A percentile compares a stretch with the other conserved stretches of the same genome.
Conservation (phyloP, 2,888 invertebrate species). For the Laspeyria flexula region DNA sequence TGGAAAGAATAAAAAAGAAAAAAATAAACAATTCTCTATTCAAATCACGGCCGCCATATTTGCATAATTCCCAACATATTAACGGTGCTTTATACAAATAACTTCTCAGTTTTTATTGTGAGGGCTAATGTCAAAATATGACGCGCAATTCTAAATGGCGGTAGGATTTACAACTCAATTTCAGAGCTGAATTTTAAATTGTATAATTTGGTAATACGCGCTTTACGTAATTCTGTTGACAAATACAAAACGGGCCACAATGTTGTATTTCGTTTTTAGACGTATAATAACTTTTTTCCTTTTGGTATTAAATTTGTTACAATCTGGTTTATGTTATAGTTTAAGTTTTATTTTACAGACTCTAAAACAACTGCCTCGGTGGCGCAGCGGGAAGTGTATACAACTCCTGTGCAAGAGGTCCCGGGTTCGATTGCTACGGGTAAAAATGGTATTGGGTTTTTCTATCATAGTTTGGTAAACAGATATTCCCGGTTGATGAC, state of each 20-base stretch:
- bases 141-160: constrained; percentile 15
- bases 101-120: constrained; percentile 38
- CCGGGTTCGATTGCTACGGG: no score
- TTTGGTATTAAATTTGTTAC: no score
- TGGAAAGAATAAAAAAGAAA: constrained; percentile 12
- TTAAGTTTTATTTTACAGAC: no score
- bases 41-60: constrained; percentile 37
- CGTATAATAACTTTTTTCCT: no score
- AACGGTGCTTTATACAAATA: constrained; percentile 37
- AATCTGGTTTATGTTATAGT: no score
- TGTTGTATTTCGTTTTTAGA: background rate
- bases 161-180: constrained; percentile 29
- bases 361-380: no score
- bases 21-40: constrained; percentile 34
- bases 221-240: constrained; percentile 11
- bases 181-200: constrained; percentile 15
- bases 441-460: no score
- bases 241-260: constrained; percentile 7
- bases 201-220: constrained; percentile 30
- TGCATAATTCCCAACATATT: constrained; percentile 35
- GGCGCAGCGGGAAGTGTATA: no score
- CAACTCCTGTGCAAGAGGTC: no score
- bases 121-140: constrained; percentile 26
- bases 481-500: no score
- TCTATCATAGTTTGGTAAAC: no score